Evolutionary conservation across 2,888 invertebrate genomes (phyloP).

Genomic region (Muscina levida): DNA sequence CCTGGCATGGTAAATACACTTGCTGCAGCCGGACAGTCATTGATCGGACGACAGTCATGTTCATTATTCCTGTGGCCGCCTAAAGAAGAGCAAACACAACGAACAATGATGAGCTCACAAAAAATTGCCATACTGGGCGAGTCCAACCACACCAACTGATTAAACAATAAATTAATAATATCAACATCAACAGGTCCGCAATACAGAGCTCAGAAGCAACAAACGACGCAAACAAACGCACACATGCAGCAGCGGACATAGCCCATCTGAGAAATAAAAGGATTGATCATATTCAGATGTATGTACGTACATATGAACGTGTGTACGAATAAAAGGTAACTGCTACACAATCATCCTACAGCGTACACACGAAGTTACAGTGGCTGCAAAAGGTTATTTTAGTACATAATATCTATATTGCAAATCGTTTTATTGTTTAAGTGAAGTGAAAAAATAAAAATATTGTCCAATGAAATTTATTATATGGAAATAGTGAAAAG

Average conservation of each 20-base stretch:
- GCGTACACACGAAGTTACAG: background rate
- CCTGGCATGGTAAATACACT: slow-evolving; percentile 56
- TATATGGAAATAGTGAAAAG: too few relatives aligned
- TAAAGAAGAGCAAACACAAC: slow-evolving; percentile 41
- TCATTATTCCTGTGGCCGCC: slow-evolving; percentile 27
- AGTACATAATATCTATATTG: background rate
- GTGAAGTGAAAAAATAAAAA: too few relatives aligned
- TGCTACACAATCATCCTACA: background rate
- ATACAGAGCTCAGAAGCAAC: slow-evolving; percentile 3
- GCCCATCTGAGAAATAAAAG: slow-evolving; percentile 36
- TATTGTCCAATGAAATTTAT: too few relatives aligned
- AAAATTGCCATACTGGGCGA: slow-evolving; percentile 61
- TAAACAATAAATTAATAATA: slow-evolving; percentile 77
- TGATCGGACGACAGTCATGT: slow-evolving; percentile 46
- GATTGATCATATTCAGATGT: slow-evolving; percentile 55
- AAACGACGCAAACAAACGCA: slow-evolving; percentile 32
- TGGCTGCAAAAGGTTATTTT: background rate
- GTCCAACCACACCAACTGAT: slow-evolving; percentile 72
- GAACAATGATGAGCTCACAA: slow-evolving; percentile 20
- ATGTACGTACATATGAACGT: background rate
- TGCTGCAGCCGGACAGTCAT: slow-evolving; percentile 62
- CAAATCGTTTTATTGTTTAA: too few relatives aligned
- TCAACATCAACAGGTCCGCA: slow-evolving; percentile 71
- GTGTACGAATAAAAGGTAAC: background rate
- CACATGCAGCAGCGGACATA: background rate